Conservation (phyloP, 37 sponge, comb jelly and placozoan species). For the Theonella swinhoei region DNA sequence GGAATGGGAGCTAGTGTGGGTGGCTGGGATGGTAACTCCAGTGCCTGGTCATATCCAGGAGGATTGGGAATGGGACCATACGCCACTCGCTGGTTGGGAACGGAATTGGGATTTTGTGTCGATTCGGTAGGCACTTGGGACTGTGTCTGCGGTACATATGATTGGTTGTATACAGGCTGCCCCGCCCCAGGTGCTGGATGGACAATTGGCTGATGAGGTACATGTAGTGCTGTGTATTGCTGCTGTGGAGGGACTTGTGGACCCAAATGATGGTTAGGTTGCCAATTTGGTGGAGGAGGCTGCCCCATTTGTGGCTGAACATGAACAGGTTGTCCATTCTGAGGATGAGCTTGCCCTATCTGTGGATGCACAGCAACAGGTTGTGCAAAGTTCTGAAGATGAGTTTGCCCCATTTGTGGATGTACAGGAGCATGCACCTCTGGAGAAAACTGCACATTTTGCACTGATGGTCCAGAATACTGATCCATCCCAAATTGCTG, state of each 20-base stretch:
- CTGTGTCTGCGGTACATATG: not conserved
- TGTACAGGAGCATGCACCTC: not conserved
- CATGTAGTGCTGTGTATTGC: not conserved
- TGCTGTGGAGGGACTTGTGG: not conserved
- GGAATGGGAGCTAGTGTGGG: slow-evolving; percentile 45
- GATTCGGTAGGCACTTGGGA: not conserved
- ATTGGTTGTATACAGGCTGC: no score
- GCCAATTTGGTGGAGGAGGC: not conserved
- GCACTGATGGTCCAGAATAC: not conserved
- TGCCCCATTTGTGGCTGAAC: not conserved
- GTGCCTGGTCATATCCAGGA: slow-evolving; percentile 39
- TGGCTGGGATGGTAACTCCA: slow-evolving; percentile 13
- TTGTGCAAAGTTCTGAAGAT: no score
- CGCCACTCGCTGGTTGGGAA: slow-evolving; percentile 20
- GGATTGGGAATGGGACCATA: slow-evolving; percentile 52
- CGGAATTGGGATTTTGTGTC: not conserved
- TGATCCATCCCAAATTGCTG: not conserved
- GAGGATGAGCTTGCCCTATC: no score
- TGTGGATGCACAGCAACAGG: no score
- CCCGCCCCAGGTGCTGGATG: no score
- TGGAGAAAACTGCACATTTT: not conserved
- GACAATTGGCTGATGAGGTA: not conserved
- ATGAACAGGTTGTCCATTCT: not conserved
- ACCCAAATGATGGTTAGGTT: not conserved
- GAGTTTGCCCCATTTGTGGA: not conserved